Base-by-base conservation (phyloP, 2,797 vertebrate species). In the Epinephelus malabaricus region DNA sequence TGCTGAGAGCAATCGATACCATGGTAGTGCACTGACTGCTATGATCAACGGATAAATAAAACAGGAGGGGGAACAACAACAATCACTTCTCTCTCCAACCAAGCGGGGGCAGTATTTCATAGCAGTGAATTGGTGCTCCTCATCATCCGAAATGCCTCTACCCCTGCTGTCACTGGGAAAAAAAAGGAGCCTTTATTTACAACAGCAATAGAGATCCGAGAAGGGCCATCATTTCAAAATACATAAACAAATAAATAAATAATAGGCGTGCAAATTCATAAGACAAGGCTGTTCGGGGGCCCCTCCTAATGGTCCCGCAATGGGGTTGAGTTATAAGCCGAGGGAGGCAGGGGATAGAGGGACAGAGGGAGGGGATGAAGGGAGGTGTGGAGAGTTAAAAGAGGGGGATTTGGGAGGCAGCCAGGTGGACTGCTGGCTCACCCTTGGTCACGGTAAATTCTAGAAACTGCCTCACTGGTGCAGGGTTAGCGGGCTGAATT, bases 81-180 rank as follows among this genome's bases (percentile, higher is more conserved):
- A 75, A 69, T 38, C 72, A 79, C 50, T 90, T 91, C 90, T 75
- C 66, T 84, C 76, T 88, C 78, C 81, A 78, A 3, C 94, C 95
- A 95, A 94, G 82, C 56, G 94, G 92, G 92, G 95, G 94, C 92
- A 92, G 88, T 89, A 82, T 94, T 92, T 93, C 83, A 92, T 81
- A 92, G 86, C 79, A 65, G 78, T 82, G 73, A 77, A 76, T 67
- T 71, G 64, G 49, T 69, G 55, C 66, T 43, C 53, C 50, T 67
- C 58, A 70, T 79, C 72, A 79, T 76, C 66, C 76, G 45, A 70
- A 73, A 80, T 38, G 82, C 73, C 60, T 72, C 49, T 64, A 40
- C 55, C 63, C 72, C 59, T 0, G 2, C 67, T 60, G 64, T 81
- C 81, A 73, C 13, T 34, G 13, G 34, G 67, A 64, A 81, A 81